These are phyloP conservation scores for Gorsachius magnificus DNA, from an alignment of 2,797 vertebrate genomes.

Conservation along the genomic window DNA sequence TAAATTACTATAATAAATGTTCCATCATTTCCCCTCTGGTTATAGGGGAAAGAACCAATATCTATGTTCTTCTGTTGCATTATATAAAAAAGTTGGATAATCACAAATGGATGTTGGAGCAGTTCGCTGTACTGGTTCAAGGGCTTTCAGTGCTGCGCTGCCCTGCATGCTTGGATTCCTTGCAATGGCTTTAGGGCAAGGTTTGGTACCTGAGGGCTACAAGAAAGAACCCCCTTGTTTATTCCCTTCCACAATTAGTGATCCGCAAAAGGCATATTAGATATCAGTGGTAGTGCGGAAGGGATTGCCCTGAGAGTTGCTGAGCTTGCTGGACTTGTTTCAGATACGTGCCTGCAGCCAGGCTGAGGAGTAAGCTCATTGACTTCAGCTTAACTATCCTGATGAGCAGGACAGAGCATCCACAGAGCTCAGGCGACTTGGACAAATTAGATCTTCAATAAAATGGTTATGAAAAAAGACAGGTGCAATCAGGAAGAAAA, in stretches of 20 bases:
- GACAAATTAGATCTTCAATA: background rate
- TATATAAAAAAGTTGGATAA: background rate
- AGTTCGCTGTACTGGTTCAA: background rate
- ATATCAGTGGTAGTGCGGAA: background rate
- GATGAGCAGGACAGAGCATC: background rate
- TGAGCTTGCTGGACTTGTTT: background rate
- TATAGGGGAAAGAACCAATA: background rate
- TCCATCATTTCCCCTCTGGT: background rate
- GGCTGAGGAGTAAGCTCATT: background rate
- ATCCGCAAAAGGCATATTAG: background rate
- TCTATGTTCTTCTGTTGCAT: background rate
- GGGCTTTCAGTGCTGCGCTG: background rate
- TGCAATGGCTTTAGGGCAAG: background rate
- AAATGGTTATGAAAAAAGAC: background rate
- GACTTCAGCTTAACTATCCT: background rate
- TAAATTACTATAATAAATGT: constrained; percentile 28
- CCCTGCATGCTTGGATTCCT: background rate
- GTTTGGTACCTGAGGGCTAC: background rate
- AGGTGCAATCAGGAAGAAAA: background rate
- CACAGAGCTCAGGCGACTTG: background rate
- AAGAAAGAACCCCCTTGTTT: background rate
- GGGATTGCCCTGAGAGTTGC: background rate
- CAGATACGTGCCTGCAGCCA: background rate
- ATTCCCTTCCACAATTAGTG: background rate
- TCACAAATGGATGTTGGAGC: background rate